Percentiles rank a stretch among this genome's conserved stretches.
phyloP scores from a whole-genome alignment of 2,113 vertebrate genomes.

The Hirundichthys speculiger region DNA sequence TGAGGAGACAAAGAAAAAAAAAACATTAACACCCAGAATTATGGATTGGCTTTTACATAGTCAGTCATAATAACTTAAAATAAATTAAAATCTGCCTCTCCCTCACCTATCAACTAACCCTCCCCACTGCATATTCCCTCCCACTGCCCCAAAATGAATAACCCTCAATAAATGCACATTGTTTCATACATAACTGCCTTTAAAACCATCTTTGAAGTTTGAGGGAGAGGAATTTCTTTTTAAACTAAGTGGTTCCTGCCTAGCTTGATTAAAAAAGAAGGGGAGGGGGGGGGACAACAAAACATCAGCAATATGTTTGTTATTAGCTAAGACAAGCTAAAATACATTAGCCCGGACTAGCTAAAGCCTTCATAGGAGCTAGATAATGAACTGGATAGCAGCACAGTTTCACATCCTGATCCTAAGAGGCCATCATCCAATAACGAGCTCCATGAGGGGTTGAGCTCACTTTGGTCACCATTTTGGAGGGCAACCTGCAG shows the following conservation, averaged over 20 bases:
- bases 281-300: conserved; percentile 28
- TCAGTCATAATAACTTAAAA: conserved; percentile 77
- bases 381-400: conserved; percentile 64
- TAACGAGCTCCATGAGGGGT: conserved; percentile 30
- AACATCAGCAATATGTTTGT: conserved; percentile 55
- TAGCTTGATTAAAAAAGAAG: conserved; percentile 53
- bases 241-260: conserved; percentile 50
- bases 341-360: conserved; percentile 43
- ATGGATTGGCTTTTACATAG: conserved; percentile 73
- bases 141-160: conserved; percentile 40
- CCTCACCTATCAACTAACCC: conserved; percentile 50
- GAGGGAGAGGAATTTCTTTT: conserved; percentile 52
- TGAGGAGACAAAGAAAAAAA: conserved; percentile 49
- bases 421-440: conserved; percentile 58
- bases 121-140: conserved; percentile 61
- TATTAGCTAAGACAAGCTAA: conserved; percentile 54
- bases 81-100: conserved; percentile 79
- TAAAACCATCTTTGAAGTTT: conserved; percentile 63
- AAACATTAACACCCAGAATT: conserved; percentile 70
- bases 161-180: conserved; percentile 74
- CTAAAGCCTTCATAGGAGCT: conserved; percentile 51
- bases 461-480: conserved; percentile 34
- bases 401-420: conserved; percentile 75
- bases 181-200: conserved; percentile 69
- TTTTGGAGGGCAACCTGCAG: conserved; percentile 26